These are phyloP conservation scores for Phania funesta DNA, from an alignment of 2,888 invertebrate genomes.

Conservation along the genomic window DNA sequence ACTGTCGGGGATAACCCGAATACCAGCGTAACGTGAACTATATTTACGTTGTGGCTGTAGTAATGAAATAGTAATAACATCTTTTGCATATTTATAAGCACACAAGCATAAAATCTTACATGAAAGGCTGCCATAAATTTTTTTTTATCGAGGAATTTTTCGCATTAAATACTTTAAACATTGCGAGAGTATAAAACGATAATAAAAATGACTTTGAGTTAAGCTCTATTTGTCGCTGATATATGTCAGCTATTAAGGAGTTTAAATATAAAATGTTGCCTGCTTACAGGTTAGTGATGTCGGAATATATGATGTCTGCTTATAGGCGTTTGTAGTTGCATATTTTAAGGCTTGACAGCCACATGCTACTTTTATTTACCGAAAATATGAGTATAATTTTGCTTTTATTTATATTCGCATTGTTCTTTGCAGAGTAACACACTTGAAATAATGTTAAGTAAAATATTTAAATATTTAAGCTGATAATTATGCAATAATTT, in stretches of 20 bases:
- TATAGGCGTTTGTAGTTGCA: constrained; percentile 2
- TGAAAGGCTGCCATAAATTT: neutral
- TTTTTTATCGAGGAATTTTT: neutral
- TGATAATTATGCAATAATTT: constrained; percentile 33
- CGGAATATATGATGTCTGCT: neutral
- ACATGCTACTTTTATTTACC: constrained; percentile 15
- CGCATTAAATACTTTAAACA: constrained; percentile 19
- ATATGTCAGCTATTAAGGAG: constrained; percentile 16
- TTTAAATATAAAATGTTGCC: constrained; percentile 29
- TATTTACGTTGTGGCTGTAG: constrained; percentile 20
- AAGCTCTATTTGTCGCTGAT: constrained; percentile 19
- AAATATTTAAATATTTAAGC: constrained; percentile 20
- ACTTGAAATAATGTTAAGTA: neutral
- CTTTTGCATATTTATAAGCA: constrained; percentile 42
- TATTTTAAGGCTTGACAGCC: constrained; percentile 27
- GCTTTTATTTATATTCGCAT: neutral
- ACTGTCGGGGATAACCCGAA: constrained; percentile 5
- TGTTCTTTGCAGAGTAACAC: neutral
- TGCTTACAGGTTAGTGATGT: constrained; percentile 15
- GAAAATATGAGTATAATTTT: neutral
- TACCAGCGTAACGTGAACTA: constrained; percentile 1
- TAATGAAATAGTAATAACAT: constrained; percentile 37
- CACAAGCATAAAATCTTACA: neutral
- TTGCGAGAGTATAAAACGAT: constrained; percentile 10
- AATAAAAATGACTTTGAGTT: constrained; percentile 3